Percentiles rank a stretch among this genome's conserved stretches.
Conservation (phyloP, 2,113 vertebrate genomes). For the Anoura caudifer region DNA sequence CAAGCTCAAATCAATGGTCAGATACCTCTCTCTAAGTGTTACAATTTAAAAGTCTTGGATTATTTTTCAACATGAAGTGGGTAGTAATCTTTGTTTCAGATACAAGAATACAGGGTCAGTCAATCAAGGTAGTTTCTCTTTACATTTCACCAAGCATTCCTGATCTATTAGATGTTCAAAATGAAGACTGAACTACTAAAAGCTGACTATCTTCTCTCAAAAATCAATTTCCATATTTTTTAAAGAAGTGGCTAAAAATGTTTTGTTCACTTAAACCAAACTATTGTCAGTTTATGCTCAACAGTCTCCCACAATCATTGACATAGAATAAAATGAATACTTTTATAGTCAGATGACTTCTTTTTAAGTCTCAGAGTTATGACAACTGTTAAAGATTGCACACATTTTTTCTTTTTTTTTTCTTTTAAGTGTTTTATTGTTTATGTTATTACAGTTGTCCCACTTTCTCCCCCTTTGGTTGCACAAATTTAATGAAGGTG, state of each 20-base stretch:
- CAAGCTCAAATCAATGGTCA: not conserved
- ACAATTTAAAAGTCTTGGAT: not conserved
- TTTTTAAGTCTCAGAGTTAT: not conserved
- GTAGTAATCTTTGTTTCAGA: not conserved
- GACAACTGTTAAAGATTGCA: not conserved
- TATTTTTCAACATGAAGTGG: constrained; percentile 32
- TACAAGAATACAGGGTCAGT: not conserved
- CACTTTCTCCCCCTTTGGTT: too few relatives aligned
- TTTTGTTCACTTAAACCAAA: constrained; percentile 6
- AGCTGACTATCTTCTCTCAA: constrained; percentile 26
- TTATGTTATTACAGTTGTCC: too few relatives aligned
- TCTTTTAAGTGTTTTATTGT: too few relatives aligned
- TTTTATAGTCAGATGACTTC: not conserved
- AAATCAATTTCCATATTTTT: constrained; percentile 2
- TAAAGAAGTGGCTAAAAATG: constrained; percentile 1
- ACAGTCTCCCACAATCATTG: not conserved
- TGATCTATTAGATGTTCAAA: not conserved
- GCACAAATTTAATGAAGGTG: not conserved
- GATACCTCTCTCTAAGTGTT: not conserved
- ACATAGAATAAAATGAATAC: not conserved
- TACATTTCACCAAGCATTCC: not conserved
- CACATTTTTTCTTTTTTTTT: not conserved
- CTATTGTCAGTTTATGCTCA: not conserved
- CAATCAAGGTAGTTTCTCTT: not conserved
- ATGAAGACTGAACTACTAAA: not conserved